These are phyloP conservation scores for Tyto alba DNA, from an alignment of 2,113 vertebrate genomes.

Conservation along the genomic window DNA sequence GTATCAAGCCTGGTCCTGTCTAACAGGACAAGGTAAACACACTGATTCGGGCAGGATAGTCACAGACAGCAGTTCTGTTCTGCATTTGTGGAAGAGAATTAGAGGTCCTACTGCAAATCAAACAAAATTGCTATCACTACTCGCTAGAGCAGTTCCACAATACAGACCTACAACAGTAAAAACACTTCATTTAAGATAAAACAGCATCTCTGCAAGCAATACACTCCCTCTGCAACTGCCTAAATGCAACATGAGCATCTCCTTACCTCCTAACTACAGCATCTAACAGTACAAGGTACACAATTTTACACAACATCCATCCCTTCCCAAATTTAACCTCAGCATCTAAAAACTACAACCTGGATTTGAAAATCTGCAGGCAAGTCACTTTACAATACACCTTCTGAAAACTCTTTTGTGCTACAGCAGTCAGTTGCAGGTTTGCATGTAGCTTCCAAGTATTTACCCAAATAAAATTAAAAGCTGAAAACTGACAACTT, in stretches of 20 bases:
- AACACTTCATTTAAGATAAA: background rate
- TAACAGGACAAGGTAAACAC: background rate
- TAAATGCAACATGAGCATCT: background rate
- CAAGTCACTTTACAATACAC: background rate
- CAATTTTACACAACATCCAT: background rate
- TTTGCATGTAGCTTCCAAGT: background rate
- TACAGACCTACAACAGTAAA: background rate
- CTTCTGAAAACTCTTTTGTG: background rate
- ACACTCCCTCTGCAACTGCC: background rate
- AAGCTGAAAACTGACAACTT: background rate
- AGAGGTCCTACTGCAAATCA: background rate
- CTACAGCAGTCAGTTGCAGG: background rate
- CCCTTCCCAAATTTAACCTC: background rate
- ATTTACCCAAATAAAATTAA: background rate
- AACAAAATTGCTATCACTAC: background rate
- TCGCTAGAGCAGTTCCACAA: background rate
- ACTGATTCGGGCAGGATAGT: background rate
- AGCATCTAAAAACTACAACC: background rate
- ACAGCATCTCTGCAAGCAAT: background rate
- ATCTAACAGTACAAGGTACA: background rate
- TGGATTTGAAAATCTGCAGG: background rate
- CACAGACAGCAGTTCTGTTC: background rate
- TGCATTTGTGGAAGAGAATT: background rate
- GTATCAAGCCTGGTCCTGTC: background rate
- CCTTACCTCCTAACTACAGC: background rate